Base-by-base conservation (phyloP, 2,113 vertebrate genomes). In the Donacobius atricapilla region DNA sequence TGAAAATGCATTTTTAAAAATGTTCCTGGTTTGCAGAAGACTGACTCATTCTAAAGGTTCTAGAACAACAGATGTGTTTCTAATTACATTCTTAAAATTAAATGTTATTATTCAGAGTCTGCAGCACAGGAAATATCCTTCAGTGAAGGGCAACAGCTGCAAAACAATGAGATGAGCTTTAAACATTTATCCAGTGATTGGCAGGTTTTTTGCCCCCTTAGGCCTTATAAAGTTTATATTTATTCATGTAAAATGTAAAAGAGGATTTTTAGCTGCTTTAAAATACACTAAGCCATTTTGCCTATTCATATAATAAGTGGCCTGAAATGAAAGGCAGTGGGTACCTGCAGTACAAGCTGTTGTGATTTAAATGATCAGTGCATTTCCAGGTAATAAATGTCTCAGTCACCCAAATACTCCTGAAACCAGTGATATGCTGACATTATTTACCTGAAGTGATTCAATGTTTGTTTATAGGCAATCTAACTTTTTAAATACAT, bases 151-250 rank as follows among this genome's bases (percentile, higher is more conserved):
- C 94, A 97, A 75, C 89, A 94, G 93, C 83, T 97, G 89, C 89
- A 97, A 96, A 97, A 95, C 88, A 97, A 87, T 95, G 94, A 97
- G 95, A 96, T 85, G 84, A 96, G 93, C 76, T 94, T 98, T 96
- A 95, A 96, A 83, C 53, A 83, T 93, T 97, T 94, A 95, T 96
- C 87, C 77, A 78, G 30, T 90, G 91, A 96, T 80, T 94, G 91
- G 33, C 45, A 42, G 92, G n/a, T 57, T 82, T 73, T 92, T 89
- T 93, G 25, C 51, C 63, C 72, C 58, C 39, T 94, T 87, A 95
- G 78, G 93, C 40, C 61, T 79, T 65, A 66, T 63, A 87, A 97
- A 90, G 80, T 96, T 97, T 77, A 35, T 92, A 95, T 94, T 96
- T 93, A 90, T 92, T 94, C 83, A 87, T 78, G 27, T 35, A 93